phyloP scores from a whole-genome alignment of 1,140 invertebrate genomes.

The Forficula auricularia region DNA sequence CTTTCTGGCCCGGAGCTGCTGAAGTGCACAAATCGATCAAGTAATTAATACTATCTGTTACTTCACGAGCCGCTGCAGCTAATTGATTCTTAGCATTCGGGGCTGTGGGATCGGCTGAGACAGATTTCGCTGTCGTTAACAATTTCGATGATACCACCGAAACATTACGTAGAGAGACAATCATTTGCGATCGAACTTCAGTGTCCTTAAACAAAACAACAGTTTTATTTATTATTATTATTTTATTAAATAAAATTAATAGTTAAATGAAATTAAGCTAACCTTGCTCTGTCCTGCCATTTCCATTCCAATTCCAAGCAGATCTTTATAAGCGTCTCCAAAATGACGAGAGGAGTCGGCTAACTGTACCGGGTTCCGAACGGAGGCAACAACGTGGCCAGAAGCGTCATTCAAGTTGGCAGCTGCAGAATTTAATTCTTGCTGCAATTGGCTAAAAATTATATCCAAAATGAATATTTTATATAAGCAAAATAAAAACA shows the following conservation, averaged over 20 bases:
- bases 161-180: constrained; percentile 70
- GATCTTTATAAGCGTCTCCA: constrained; percentile 54
- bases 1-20: constrained; percentile 76
- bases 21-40: constrained; percentile 68
- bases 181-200: constrained; percentile 56
- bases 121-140: constrained; percentile 68
- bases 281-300: constrained; percentile 59
- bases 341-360: constrained; percentile 58
- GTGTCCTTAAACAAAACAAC: constrained; percentile 31
- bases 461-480: background rate
- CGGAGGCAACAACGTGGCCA: constrained; percentile 54
- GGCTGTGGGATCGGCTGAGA: constrained; percentile 72
- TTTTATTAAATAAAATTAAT: constrained; percentile 1
- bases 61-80: constrained; percentile 59
- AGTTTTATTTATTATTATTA: background rate
- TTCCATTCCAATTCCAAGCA: constrained; percentile 60
- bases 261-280: constrained; percentile 1
- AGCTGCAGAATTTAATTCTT: constrained; percentile 65
- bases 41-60: constrained; percentile 85
- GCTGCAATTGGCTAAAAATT: constrained; percentile 52
- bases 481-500: background rate
- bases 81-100: constrained; percentile 82
- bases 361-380: constrained; percentile 46
- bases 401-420: constrained; percentile 65
- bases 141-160: constrained; percentile 76